Evolutionary conservation across 2,797 vertebrate genomes (phyloP).

Genomic region (Gymnoscopelus microlampas): DNA sequence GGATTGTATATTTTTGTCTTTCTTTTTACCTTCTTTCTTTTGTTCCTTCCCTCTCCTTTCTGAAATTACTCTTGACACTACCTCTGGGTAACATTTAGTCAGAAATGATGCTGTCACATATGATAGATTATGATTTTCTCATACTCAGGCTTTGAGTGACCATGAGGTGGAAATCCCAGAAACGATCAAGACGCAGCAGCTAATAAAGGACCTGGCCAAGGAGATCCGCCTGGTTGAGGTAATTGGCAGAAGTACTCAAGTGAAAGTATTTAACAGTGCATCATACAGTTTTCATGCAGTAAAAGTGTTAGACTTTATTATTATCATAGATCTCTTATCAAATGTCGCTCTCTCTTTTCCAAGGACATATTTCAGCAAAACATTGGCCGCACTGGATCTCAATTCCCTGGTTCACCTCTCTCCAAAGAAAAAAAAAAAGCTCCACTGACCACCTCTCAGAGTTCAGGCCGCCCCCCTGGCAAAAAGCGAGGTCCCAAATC

Average conservation of each 20-base stretch:
- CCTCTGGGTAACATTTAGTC: not conserved
- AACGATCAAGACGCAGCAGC: conserved; percentile 88
- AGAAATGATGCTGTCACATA: not conserved
- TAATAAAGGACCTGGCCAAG: conserved; percentile 92
- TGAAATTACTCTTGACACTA: not conserved
- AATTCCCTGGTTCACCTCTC: conserved; percentile 83
- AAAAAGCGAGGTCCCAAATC: conserved; percentile 88
- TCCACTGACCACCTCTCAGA: conserved; percentile 78
- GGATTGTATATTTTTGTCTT: not conserved
- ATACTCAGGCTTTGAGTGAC: conserved; percentile 84
- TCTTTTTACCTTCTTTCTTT: not conserved
- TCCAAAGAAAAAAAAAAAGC: conserved; percentile 61
- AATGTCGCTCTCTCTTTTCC: conserved; percentile 21
- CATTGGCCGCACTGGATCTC: conserved; percentile 85
- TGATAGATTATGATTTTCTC: conserved; percentile 29
- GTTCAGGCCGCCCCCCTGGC: conserved; percentile 82
- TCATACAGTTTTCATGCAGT: not conserved
- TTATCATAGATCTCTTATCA: not conserved
- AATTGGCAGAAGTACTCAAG: conserved; percentile 36
- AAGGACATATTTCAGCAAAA: conserved; percentile 94
- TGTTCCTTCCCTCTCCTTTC: not conserved
- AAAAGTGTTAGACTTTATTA: not conserved
- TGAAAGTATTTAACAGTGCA: not conserved
- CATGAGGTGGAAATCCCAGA: conserved; percentile 94
- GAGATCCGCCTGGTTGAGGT: conserved; percentile 94